phyloP scores from a whole-genome alignment of 2,113 vertebrate genomes.

The Microcebus jonahi region DNA sequence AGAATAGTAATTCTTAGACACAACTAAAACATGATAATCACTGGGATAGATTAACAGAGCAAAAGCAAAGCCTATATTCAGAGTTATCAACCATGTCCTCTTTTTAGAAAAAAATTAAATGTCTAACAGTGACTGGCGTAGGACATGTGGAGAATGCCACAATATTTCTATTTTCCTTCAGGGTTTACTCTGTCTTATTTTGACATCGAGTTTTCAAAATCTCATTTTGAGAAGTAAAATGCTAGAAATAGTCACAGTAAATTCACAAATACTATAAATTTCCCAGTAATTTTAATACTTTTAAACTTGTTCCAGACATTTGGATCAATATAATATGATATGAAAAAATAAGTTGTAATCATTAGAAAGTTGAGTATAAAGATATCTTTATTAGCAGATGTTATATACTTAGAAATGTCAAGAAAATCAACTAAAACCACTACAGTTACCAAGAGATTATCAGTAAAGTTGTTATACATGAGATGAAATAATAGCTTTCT shows the following conservation, averaged over 20 bases:
- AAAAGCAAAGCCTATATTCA: not conserved
- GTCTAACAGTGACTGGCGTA: not conserved
- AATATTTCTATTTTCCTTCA: not conserved
- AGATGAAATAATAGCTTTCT: not conserved
- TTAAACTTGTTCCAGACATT: not conserved
- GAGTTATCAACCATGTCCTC: not conserved
- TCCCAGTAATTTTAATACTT: not conserved
- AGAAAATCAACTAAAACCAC: not conserved
- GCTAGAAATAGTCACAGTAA: not conserved
- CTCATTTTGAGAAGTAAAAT: not conserved
- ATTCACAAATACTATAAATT: slow-evolving; percentile 17
- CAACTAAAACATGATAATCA: not conserved
- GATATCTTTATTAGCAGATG: not conserved
- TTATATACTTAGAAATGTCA: not conserved
- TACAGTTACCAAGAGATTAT: not conserved
- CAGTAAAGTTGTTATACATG: not conserved
- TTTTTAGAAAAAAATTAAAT: not conserved
- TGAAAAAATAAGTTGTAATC: not conserved
- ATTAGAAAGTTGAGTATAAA: slow-evolving; percentile 1
- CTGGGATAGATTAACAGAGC: not conserved
- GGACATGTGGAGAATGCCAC: not conserved
- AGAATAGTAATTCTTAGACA: not conserved
- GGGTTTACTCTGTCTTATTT: not conserved
- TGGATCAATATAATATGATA: not conserved
- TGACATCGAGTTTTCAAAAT: not conserved